Evolutionary conservation across 2,113 vertebrate species (phyloP).

Genomic region (Aphelocoma coerulescens): DNA sequence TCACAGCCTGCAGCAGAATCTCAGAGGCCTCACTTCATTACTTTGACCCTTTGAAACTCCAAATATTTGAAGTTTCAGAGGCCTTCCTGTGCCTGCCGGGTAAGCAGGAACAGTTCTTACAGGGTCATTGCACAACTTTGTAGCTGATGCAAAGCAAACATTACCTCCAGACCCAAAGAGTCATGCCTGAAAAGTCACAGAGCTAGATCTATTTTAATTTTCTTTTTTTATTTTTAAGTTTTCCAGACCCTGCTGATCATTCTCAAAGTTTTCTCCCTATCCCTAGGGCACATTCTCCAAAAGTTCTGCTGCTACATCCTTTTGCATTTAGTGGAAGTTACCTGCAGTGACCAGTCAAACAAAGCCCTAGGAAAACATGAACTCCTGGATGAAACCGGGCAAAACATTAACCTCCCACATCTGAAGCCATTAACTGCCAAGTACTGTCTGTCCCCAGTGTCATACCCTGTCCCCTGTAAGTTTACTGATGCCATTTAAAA

Average conservation of each 20-base stretch:
- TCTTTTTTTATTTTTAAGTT: neutral
- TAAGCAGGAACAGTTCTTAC: neutral
- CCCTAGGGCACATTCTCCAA: neutral
- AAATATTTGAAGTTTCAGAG: conserved; percentile 38
- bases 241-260: neutral
- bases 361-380: neutral
- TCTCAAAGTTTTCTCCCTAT: neutral
- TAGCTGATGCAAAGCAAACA: neutral
- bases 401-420: neutral
- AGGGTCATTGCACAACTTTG: neutral
- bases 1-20: neutral
- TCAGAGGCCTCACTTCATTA: neutral
- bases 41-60: conserved; percentile 26
- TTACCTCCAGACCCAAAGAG: neutral
- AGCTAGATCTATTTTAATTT: neutral
- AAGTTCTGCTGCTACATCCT: neutral
- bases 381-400: neutral
- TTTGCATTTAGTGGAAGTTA: neutral
- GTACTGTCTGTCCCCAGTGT: neutral
- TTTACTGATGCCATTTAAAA: neutral
- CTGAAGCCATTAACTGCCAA: neutral
- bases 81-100: neutral
- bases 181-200: neutral
- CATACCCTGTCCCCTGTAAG: neutral
- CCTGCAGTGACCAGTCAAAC: neutral